Conservation (phyloP, 2,888 invertebrate species). For the Cryptosula pallasiana region DNA sequence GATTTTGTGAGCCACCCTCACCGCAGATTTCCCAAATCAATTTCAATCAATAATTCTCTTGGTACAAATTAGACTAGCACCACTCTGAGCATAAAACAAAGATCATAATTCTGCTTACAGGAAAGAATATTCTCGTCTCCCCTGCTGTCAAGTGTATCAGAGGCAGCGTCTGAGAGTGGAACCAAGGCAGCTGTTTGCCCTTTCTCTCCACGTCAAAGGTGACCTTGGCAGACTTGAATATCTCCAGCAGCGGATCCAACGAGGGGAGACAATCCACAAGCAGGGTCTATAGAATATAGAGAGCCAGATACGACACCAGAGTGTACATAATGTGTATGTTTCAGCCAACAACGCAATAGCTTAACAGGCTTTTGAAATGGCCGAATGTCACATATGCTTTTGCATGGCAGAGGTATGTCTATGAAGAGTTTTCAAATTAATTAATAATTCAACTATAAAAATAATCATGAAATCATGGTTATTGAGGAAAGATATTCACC, state of each 20-base stretch:
- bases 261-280: neutral
- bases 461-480: too few species aligned
- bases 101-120: neutral
- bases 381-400: neutral
- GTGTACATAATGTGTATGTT: too few species aligned
- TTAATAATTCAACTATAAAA: too few species aligned
- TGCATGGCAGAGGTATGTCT: neutral
- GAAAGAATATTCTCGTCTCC: neutral
- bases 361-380: neutral
- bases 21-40: too few species aligned
- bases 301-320: too few species aligned
- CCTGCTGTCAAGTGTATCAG: slow-evolving; percentile 12
- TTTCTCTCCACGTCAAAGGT: neutral
- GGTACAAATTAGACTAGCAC: too few species aligned
- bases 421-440: too few species aligned
- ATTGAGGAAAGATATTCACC: too few species aligned
- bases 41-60: too few species aligned
- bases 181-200: neutral
- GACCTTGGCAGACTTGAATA: neutral
- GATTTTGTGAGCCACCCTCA: too few species aligned
- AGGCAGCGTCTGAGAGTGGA: slow-evolving; percentile 5
- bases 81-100: too few species aligned
- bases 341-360: neutral
- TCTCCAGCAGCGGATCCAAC: neutral
- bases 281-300: neutral